A percentile compares a stretch with the other conserved stretches of the same genome.
Evolutionary conservation across 92 coral and sea anemone species (phyloP).

Genomic region (Heteractis magnifica): DNA sequence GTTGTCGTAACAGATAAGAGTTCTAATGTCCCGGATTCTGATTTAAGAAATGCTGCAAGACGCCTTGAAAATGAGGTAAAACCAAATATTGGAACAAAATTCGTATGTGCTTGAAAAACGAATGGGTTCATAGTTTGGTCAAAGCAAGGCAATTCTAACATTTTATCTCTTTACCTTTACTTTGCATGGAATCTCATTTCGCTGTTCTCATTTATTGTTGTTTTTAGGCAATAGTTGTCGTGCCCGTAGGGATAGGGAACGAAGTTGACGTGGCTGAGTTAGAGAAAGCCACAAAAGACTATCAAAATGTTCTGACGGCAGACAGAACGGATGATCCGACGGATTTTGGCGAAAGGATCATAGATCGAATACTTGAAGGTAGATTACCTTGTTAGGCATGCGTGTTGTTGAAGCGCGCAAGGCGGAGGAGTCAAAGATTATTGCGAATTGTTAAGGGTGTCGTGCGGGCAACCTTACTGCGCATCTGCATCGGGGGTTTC

Average conservation of each 20-base stretch:
- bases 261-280: conserved; percentile 51
- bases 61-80: conserved; percentile 28
- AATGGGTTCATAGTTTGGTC: too few relatives aligned
- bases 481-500: too few relatives aligned
- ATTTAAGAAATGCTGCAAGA: conserved; percentile 30
- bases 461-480: too few relatives aligned
- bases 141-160: too few relatives aligned
- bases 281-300: conserved; percentile 38
- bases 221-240: conserved; percentile 32
- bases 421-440: too few relatives aligned
- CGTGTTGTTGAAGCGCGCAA: too few relatives aligned
- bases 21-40: conserved; percentile 42
- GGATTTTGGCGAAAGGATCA: conserved; percentile 45
- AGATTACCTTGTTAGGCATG: not conserved
- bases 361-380: conserved; percentile 61
- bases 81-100: not conserved
- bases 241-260: conserved; percentile 63
- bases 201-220: not conserved
- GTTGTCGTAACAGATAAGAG: conserved; percentile 54
- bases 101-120: too few relatives aligned
- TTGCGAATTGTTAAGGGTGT: too few relatives aligned
- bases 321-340: conserved; percentile 47
- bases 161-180: too few relatives aligned
- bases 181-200: too few relatives aligned
- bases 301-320: conserved; percentile 42